Conservation (phyloP, 2,888 invertebrate genomes). For the Acronicta leporina region DNA sequence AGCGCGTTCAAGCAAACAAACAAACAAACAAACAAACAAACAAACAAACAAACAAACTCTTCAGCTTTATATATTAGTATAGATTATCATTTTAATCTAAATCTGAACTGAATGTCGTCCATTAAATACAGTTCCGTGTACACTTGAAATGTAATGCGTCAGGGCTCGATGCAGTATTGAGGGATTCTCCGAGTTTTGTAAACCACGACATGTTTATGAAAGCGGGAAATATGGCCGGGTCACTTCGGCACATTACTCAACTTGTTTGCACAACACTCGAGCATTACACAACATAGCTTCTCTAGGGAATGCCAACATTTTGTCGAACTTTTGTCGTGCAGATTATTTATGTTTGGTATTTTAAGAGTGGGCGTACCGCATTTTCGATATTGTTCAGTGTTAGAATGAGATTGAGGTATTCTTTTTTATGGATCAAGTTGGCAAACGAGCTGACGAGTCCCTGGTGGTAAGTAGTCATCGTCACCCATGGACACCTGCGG, state of each 20-base stretch:
- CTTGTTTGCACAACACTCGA: constrained; percentile 35
- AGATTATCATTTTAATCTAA: too few species aligned
- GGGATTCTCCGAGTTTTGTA: constrained; percentile 28
- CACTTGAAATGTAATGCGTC: constrained; percentile 6
- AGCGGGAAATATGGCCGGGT: constrained; percentile 31
- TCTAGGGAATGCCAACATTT: constrained; percentile 24
- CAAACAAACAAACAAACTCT: too few species aligned
- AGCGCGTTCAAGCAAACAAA: too few species aligned
- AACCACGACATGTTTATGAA: constrained; percentile 42
- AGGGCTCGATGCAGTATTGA: constrained; percentile 22
- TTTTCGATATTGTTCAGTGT: background rate
- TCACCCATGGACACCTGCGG: too few species aligned
- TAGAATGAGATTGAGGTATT: background rate
- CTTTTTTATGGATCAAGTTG: too few species aligned
- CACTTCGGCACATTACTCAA: constrained; percentile 43
- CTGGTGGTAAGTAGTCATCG: too few species aligned
- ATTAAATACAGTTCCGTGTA: background rate
- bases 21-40: too few species aligned
- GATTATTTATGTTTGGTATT: constrained; percentile 34
- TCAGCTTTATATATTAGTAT: too few species aligned
- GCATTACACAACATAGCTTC: constrained; percentile 10
- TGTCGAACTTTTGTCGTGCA: constrained; percentile 28
- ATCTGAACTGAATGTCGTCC: background rate
- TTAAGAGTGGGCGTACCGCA: background rate
- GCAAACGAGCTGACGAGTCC: too few species aligned